phyloP scores from a whole-genome alignment of 1,140 invertebrate genomes.

The Bilobella aurantiaca region DNA sequence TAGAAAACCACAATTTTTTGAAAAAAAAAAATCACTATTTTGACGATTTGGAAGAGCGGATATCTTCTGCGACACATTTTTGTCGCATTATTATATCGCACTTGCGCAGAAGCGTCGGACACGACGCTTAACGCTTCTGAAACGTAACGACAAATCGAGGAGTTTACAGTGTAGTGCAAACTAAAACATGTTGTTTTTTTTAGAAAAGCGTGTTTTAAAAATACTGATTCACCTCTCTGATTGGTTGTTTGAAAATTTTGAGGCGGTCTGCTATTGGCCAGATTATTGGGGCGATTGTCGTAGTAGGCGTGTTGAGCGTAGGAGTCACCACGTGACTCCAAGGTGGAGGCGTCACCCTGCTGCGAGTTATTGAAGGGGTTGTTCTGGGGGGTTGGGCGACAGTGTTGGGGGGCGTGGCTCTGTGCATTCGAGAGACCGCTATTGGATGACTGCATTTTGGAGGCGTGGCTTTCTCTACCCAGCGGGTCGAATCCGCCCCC shows the following conservation, averaged over 20 bases:
- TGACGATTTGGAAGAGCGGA: no score
- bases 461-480: slow-evolving; percentile 6
- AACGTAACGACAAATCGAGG: no score
- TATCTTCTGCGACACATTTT: no score
- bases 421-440: slow-evolving; percentile 25
- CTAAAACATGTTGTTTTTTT: no score
- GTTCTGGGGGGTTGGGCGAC: slow-evolving; percentile 3
- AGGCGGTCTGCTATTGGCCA: slow-evolving; percentile 11
- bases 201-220: no score
- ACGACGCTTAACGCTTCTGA: no score
- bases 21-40: no score
- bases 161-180: no score
- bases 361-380: slow-evolving; percentile 10
- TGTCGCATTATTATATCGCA: no score
- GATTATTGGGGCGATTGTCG: slow-evolving; percentile 22
- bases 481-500: slow-evolving; percentile 22
- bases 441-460: slow-evolving; percentile 24
- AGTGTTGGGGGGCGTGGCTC: slow-evolving; percentile 6
- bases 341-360: background rate
- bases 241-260: slow-evolving; percentile 20
- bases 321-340: slow-evolving; percentile 16
- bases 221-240: slow-evolving; percentile 14
- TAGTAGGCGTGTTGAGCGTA: slow-evolving; percentile 19
- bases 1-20: no score
- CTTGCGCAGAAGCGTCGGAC: no score